Evolutionary conservation across 2,797 vertebrate genomes (phyloP), one percentile per base, ranked within the genome.

Genomic region (Hylomyscus alleni): DNA sequence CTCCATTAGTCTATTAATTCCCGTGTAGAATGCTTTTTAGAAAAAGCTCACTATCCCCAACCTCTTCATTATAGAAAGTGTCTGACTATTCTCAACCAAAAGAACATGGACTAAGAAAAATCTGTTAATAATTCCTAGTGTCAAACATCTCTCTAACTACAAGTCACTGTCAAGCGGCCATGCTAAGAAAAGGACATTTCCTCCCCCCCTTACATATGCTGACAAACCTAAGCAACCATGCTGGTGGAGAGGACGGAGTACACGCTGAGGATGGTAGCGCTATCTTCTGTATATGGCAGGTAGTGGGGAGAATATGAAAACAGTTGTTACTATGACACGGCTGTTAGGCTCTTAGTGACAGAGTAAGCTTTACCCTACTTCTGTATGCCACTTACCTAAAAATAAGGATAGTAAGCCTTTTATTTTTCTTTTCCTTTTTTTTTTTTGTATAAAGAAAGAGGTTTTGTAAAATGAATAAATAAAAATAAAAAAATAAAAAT

Each of bases 101-200:
- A 92, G 92, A 91, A 40, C 19, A 78, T 6, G 72, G 90, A 73
- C 31, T 93, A 94, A 44, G 52, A 86, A 96, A 96, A 95, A 88
- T 24, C 97, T 97, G 97, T 31, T 52, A 98, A 82, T 65, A 96
- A 95, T 29, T 6, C 50, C 80, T 44, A 65, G 76, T 50, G 34
- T 97, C 83, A 60, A 78, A 94, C 95, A 96, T 93, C 92, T 96
- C 86, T 90, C 87, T 90, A 82, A 93, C 91, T 62, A 87, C 34
- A 94, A 97, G 96, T 94, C 90, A 91, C 87, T n/a, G 47, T 50
- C 44, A 82, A 95, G 76, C 89, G 82, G 92, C 85, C 82, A 72
- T 47, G 29, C 94, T 96, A 89, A 69, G 91, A 90, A 97, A 81
- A 96, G 93, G 81, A 81, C 65, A 56, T 77, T 95, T 88, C 95